phyloP scores from a whole-genome alignment of 2,888 invertebrate species.

The Apodemia mormo region DNA sequence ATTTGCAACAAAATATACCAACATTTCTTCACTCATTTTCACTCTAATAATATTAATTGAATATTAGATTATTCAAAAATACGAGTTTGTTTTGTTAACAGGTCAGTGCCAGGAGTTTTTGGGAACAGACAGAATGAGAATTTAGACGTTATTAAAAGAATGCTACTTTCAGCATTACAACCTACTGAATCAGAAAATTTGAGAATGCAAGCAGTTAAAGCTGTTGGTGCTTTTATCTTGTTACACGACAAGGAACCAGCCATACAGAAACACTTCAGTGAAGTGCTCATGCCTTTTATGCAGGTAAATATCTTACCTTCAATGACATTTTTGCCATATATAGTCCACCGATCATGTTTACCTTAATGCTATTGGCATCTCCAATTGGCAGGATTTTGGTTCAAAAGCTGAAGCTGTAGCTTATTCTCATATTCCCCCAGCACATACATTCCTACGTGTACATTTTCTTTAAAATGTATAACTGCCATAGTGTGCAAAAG shows the following conservation, averaged over 20 bases:
- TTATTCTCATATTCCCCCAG: slow-evolving; percentile 31
- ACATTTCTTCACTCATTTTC: too few relatives aligned
- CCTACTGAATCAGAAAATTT: slow-evolving; percentile 88
- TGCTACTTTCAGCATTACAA: slow-evolving; percentile 92
- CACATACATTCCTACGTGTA: slow-evolving; percentile 63
- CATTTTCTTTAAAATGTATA: slow-evolving; percentile 56
- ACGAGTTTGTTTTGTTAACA: slow-evolving; percentile 49
- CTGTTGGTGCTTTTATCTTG: slow-evolving; percentile 93
- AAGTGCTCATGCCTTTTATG: slow-evolving; percentile 90
- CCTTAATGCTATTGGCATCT: too few relatives aligned
- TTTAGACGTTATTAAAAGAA: slow-evolving; percentile 95
- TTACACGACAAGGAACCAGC: slow-evolving; percentile 96
- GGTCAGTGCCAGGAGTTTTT: slow-evolving; percentile 97
- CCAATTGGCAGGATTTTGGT: background rate
- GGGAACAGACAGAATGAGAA: slow-evolving; percentile 97
- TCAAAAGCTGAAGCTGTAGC: background rate
- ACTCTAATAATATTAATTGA: background rate
- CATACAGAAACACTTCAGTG: slow-evolving; percentile 93
- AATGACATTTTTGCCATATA: too few relatives aligned
- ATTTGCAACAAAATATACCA: background rate
- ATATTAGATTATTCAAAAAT: background rate
- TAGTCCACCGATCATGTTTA: too few relatives aligned
- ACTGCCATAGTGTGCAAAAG: slow-evolving; percentile 71
- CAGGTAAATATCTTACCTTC: slow-evolving; percentile 67
- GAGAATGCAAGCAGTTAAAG: slow-evolving; percentile 90